These are phyloP conservation scores for Trichomycterus rosablanca DNA, from an alignment of 2,113 vertebrate genomes.

Conservation along the genomic window DNA sequence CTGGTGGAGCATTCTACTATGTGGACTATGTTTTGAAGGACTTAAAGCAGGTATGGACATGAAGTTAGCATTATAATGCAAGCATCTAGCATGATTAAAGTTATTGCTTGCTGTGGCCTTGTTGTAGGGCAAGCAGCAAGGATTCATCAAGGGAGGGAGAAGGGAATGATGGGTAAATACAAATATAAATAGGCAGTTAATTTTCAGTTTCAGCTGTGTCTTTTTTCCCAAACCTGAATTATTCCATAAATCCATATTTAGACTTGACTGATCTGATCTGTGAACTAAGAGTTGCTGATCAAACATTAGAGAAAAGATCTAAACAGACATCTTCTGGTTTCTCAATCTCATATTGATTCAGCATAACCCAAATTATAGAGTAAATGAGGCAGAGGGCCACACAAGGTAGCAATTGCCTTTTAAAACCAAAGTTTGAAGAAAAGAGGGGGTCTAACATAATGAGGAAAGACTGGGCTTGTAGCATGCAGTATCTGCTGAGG, in stretches of 20 bases:
- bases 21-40: too few species aligned
- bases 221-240: too few species aligned
- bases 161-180: too few species aligned
- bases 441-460: constrained; percentile 37
- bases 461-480: constrained; percentile 40
- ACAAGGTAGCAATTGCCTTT: constrained; percentile 62
- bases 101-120: too few species aligned
- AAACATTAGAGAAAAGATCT: constrained; percentile 36
- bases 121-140: too few species aligned
- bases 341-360: constrained; percentile 57
- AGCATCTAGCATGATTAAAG: too few species aligned
- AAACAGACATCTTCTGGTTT: constrained; percentile 60
- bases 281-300: constrained; percentile 32
- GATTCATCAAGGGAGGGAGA: too few species aligned
- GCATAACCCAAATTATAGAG: constrained; percentile 65
- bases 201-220: too few species aligned
- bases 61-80: too few species aligned
- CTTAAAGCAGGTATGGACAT: too few species aligned
- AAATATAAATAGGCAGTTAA: too few species aligned
- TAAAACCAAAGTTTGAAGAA: constrained; percentile 37
- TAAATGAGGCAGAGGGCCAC: constrained; percentile 58
- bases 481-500: constrained; percentile 37
- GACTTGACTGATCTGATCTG: constrained; percentile 20
- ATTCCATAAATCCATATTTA: constrained; percentile 21
- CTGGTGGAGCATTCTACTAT: too few species aligned